phyloP scores from a whole-genome alignment of 2,888 invertebrate species.

The Dioctria rufipes region DNA sequence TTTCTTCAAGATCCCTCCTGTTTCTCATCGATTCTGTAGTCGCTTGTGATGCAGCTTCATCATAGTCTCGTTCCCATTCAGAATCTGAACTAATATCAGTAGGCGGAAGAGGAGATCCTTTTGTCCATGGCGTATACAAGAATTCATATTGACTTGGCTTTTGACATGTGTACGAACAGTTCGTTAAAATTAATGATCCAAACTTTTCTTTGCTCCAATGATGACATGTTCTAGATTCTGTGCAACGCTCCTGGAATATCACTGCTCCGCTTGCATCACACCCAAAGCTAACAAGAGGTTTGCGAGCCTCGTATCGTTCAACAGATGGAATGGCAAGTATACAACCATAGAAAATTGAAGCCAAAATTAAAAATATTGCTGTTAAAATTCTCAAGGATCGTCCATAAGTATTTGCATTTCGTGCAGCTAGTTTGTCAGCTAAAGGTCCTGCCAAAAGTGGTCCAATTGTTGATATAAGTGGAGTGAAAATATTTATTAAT shows the following conservation, averaged over 20 bases:
- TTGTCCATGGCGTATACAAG: conserved; percentile 69
- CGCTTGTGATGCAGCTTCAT: background rate
- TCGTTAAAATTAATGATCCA: conserved; percentile 78
- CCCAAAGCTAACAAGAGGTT: conserved; percentile 79
- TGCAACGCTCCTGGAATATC: conserved; percentile 82
- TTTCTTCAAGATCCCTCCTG: conserved; percentile 19
- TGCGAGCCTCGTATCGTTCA: conserved; percentile 73
- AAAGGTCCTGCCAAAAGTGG: conserved; percentile 84
- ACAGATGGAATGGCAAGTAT: conserved; percentile 79
- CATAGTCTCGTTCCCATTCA: conserved; percentile 69
- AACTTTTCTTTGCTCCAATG: conserved; percentile 77
- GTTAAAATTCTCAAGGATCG: conserved; percentile 79
- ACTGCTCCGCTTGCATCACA: conserved; percentile 81
- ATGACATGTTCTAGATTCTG: conserved; percentile 78
- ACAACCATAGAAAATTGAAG: conserved; percentile 79
- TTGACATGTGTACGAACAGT: conserved; percentile 82
- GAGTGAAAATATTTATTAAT: conserved; percentile 84
- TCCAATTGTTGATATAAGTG: conserved; percentile 84
- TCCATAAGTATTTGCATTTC: conserved; percentile 73
- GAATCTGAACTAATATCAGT: conserved; percentile 68
- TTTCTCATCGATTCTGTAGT: conserved; percentile 19
- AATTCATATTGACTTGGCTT: conserved; percentile 69
- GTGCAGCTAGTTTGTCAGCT: conserved; percentile 76
- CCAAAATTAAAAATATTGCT: conserved; percentile 78
- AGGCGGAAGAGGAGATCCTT: conserved; percentile 64